Evolutionary conservation across 2,888 invertebrate genomes (phyloP), one percentile per base, ranked within the genome.

Genomic region (Bellardia pandia): DNA sequence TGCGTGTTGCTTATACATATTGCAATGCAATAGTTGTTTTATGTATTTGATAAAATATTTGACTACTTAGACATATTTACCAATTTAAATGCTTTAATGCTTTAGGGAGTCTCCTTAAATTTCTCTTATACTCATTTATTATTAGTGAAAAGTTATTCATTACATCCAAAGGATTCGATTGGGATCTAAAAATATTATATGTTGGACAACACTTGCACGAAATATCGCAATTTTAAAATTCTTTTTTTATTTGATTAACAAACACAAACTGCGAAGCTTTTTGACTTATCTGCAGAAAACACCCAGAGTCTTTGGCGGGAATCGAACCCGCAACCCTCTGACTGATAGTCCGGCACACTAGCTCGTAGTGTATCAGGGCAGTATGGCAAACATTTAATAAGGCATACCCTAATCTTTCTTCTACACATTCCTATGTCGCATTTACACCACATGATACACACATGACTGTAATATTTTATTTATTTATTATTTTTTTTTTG

Each of bases 391-490:
- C 3, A 37, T 37, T 37, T 37, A 4, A 37, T 8, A 51, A 64
- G 64, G 64, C 7, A 40, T 23, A 40, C 66, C 64, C 62, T 77
- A 23, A 77, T 48, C 53, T 30, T 51, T 42, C 40, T 42, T 64
- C 11, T 30, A 7, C 8, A 74, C 40, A 45, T 42, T 66, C 13
- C 66, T 42, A 58, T 58, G 9, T 11, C 45, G 48, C 58, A 69
- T 45, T 68, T 13, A 16, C 11, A 56, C 66, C 68, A 33, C 45
- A 68, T 58, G 56, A 56, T 6, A 56, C 11, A 77, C 37, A 53
- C 13, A 76, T 51, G 51, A 16, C 40, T 76, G 40, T 2, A 5
- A 14, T 16, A 40, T n/a, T 13, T 51, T 33, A 33, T 48, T 45
- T 37, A 16, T 48, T 51, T 16, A 37, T 37, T 37, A n/a, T 3